These are phyloP conservation scores for Salvelinus alpinus DNA, from an alignment of 2,113 vertebrate genomes.

Conservation along the genomic window DNA sequence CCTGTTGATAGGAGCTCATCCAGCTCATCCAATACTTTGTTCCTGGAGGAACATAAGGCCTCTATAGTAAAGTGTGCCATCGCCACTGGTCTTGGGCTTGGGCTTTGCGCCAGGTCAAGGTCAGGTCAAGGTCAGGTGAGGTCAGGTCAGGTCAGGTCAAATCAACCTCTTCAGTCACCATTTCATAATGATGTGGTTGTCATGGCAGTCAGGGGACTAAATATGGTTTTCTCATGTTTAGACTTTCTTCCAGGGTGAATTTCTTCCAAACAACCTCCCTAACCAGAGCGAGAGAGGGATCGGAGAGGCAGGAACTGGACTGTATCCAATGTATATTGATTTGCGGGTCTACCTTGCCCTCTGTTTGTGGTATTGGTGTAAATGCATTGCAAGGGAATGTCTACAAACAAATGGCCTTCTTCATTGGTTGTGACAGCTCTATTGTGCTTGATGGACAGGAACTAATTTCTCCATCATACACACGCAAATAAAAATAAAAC, in stretches of 20 bases:
- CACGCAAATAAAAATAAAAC: constrained; percentile 69
- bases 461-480: constrained; percentile 77
- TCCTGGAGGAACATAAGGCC: too few relatives aligned
- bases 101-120: background rate
- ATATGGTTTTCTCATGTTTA: background rate
- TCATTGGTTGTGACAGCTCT: constrained; percentile 84
- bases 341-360: constrained; percentile 42
- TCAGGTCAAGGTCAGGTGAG: too few relatives aligned
- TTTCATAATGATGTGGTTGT: background rate
- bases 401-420: constrained; percentile 75
- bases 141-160: background rate
- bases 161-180: background rate
- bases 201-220: background rate
- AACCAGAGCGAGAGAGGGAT: constrained; percentile 37
- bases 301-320: constrained; percentile 55
- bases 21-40: too few relatives aligned
- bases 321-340: constrained; percentile 72
- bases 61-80: too few relatives aligned
- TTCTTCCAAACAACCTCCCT: constrained; percentile 21
- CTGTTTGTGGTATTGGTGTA: constrained; percentile 50
- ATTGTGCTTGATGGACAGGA: constrained; percentile 83
- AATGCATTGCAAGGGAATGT: constrained; percentile 57
- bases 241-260: constrained; percentile 3
- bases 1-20: too few relatives aligned
- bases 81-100: too few relatives aligned